Conservation (phyloP, 2,797 vertebrate genomes). For the Xiphophorus birchmanni region DNA sequence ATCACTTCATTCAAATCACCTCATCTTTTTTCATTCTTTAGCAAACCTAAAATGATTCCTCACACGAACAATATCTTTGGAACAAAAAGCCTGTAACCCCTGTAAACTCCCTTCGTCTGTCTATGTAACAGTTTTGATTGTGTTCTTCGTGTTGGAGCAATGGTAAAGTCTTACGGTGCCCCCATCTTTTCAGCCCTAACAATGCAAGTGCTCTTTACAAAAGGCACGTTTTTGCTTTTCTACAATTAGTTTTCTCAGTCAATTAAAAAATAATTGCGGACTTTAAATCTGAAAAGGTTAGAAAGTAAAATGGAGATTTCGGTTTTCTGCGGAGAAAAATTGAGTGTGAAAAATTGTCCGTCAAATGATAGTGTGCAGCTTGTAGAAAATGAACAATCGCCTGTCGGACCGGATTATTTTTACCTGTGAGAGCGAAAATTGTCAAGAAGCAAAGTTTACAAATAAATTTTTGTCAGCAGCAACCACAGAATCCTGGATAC, state of each 20-base stretch:
- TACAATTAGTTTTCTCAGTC: neutral
- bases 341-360: neutral
- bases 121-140: neutral
- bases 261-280: neutral
- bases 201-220: neutral
- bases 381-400: too few relatives aligned
- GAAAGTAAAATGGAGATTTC: neutral
- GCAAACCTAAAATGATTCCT: slow-evolving; percentile 2
- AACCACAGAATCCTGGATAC: neutral
- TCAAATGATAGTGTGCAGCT: neutral
- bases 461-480: neutral
- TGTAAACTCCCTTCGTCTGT: neutral
- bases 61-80: neutral
- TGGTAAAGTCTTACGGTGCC: neutral
- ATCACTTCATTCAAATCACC: slow-evolving; percentile 23
- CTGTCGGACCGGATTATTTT: neutral
- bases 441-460: neutral
- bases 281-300: neutral
- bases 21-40: slow-evolving; percentile 5
- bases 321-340: neutral
- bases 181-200: neutral
- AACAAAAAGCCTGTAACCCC: neutral
- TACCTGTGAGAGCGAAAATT: neutral
- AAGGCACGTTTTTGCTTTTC: neutral
- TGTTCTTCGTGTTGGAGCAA: neutral